Conservation (phyloP, 2,113 vertebrate species). For the Periophthalmodon schlosseri region DNA sequence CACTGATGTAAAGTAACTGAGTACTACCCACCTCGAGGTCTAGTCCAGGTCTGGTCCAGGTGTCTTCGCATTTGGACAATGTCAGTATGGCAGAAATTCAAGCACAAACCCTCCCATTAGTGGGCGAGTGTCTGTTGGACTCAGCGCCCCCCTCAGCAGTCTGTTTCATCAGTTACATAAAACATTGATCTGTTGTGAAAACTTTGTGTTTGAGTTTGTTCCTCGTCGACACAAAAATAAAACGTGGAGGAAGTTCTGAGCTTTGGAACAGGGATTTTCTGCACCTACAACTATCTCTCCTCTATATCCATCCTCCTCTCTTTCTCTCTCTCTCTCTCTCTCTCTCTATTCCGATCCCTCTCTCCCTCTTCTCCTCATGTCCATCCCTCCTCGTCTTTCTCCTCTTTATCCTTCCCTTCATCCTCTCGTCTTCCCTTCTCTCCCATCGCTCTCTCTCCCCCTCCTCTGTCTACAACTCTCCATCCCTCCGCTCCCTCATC, state of each 20-base stretch:
- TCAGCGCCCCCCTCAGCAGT: neutral
- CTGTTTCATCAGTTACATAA: conserved; percentile 14
- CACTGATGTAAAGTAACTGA: too few species aligned
- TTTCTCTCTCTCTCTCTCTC: conserved; percentile 18
- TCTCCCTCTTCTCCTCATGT: neutral
- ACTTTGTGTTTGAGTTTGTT: conserved; percentile 28
- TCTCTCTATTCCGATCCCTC: conserved; percentile 13
- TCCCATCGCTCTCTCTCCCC: conserved; percentile 2
- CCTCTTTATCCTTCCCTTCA: neutral
- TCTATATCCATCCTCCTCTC: conserved; percentile 4
- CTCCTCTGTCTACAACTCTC: conserved; percentile 14
- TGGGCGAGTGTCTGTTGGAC: conserved; percentile 2
- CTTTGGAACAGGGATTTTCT: conserved; percentile 11
- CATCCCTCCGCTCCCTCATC: neutral
- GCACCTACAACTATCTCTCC: conserved; percentile 16
- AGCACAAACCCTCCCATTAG: too few species aligned
- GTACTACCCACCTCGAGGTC: too few species aligned
- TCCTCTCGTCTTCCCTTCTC: conserved; percentile 17
- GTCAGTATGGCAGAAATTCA: too few species aligned
- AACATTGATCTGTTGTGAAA: conserved; percentile 24
- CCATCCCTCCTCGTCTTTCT: conserved; percentile 19
- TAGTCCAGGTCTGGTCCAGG: too few species aligned
- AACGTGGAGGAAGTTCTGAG: conserved; percentile 44
- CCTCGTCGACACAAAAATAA: conserved; percentile 33
- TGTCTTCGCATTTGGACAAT: too few species aligned